Percentiles rank a stretch among this genome's conserved stretches.
Conservation (phyloP, 2,888 invertebrate species). For the Drosophila phalerata region DNA sequence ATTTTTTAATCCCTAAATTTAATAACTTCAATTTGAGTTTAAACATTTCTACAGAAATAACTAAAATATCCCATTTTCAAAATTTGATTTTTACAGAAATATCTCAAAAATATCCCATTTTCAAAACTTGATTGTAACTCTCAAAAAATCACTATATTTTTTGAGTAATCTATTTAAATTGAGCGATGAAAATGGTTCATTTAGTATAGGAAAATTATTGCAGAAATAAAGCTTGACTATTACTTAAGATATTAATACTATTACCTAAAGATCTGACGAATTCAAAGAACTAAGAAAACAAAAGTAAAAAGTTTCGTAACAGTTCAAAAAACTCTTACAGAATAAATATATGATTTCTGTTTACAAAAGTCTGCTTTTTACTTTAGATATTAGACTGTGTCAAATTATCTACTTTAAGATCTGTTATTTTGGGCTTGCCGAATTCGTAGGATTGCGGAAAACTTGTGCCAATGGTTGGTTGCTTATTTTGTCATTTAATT, state of each 20-base stretch:
- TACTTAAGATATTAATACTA: background rate
- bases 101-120: background rate
- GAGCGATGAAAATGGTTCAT: background rate
- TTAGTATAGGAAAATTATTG: background rate
- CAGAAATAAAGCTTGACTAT: background rate
- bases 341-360: background rate
- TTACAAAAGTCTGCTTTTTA: background rate
- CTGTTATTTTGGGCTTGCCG: background rate
- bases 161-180: too few species aligned
- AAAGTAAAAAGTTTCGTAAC: background rate
- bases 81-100: background rate
- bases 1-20: too few species aligned
- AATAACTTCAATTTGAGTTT: background rate
- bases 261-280: background rate
- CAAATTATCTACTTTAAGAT: background rate
- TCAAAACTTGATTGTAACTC: background rate
- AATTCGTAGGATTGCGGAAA: conserved; percentile 69
- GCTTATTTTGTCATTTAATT: conserved; percentile 60
- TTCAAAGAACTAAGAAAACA: background rate
- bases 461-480: conserved; percentile 39
- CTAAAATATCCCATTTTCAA: background rate
- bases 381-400: background rate
- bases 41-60: background rate
- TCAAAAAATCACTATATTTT: background rate
- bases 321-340: background rate